Conservation (phyloP, 1,140 invertebrate species). For the Eubasilissa regina region DNA sequence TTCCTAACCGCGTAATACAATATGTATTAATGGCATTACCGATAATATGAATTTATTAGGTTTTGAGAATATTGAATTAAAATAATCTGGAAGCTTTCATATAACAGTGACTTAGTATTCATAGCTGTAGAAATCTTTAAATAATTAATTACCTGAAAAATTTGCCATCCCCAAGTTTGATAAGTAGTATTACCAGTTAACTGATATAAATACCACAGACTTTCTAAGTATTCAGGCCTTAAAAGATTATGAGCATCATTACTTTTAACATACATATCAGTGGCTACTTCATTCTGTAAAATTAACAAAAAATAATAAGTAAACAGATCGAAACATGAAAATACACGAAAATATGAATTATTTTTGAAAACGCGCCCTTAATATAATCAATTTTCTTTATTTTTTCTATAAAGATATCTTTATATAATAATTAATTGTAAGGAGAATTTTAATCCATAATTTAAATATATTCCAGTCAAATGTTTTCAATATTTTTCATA, state of each 20-base stretch:
- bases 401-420: no score
- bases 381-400: no score
- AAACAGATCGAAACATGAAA: no score
- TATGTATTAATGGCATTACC: no score
- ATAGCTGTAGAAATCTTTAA: background rate
- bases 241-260: slow-evolving; percentile 95
- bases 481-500: no score
- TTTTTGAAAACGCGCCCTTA: no score
- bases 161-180: slow-evolving; percentile 96
- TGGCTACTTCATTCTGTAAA: slow-evolving; percentile 75
- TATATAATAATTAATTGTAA: no score
- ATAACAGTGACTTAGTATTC: background rate
- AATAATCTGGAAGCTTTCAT: background rate
- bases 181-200: slow-evolving; percentile 92
- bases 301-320: background rate
- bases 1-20: no score
- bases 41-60: background rate
- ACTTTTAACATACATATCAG: slow-evolving; percentile 89
- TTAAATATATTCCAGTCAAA: no score
- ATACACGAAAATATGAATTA: no score
- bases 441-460: no score
- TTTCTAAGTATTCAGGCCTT: slow-evolving; percentile 94
- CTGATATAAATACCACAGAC: slow-evolving; percentile 94
- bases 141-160: slow-evolving; percentile 80
- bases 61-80: background rate